Evolutionary conservation across 1,140 invertebrate species (phyloP).

Genomic region (Drosophila carrolli): DNA sequence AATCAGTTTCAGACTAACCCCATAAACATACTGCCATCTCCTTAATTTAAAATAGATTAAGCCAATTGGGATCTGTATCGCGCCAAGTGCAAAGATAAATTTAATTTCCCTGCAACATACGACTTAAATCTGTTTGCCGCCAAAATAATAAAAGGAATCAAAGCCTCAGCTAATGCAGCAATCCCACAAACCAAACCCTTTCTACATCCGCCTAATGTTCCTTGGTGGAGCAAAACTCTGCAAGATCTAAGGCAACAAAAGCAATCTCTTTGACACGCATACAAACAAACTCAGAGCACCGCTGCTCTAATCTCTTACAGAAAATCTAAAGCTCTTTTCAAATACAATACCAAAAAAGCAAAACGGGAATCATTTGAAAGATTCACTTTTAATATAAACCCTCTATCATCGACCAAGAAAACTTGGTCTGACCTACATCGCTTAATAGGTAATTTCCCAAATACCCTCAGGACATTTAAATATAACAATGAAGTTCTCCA

Average conservation of each 20-base stretch:
- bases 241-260: slow-evolving; percentile 7
- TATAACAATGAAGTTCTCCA: not conserved
- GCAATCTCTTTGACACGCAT: slow-evolving; percentile 3
- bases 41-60: slow-evolving; percentile 12
- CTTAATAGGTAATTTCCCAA: slow-evolving; percentile 1
- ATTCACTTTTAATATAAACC: not conserved
- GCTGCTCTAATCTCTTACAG: not conserved
- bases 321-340: not conserved
- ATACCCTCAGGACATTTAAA: not conserved
- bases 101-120: slow-evolving; percentile 8
- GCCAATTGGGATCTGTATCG: slow-evolving; percentile 3
- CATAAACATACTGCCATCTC: not conserved
- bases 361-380: slow-evolving; percentile 9
- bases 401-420: not conserved
- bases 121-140: slow-evolving; percentile 26
- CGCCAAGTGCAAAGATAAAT: not conserved
- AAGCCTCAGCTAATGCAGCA: slow-evolving; percentile 13
- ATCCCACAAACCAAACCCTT: slow-evolving; percentile 5
- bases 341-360: slow-evolving; percentile 1
- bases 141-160: slow-evolving; percentile 22
- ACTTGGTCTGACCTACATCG: not conserved
- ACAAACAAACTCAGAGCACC: slow-evolving; percentile 8
- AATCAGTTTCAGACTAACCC: not conserved
- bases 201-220: not conserved
- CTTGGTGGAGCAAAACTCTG: not conserved